A percentile compares a stretch with the other conserved stretches of the same genome.
phyloP scores from a whole-genome alignment of 2,113 vertebrate species.

The Antidorcas marsupialis region DNA sequence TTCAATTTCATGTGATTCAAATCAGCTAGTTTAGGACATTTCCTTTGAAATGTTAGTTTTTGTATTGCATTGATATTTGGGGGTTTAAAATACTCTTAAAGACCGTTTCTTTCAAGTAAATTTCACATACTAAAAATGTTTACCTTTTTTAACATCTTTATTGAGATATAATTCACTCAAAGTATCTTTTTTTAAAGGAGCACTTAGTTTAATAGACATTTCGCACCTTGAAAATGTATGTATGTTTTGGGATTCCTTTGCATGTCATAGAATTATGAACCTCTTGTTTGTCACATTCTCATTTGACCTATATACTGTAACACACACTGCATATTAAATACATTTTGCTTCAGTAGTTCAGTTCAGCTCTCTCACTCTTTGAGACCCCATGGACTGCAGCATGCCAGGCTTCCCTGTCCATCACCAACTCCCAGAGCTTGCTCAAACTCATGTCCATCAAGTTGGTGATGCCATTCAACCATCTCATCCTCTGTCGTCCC shows the following conservation, averaged over 20 bases:
- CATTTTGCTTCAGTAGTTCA: background rate
- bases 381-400: background rate
- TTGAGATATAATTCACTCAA: background rate
- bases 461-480: background rate
- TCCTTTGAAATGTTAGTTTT: background rate
- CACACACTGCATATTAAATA: background rate
- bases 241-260: background rate
- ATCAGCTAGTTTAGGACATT: slow-evolving; percentile 27
- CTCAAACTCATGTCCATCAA: background rate
- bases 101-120: background rate
- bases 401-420: background rate
- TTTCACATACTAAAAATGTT: background rate
- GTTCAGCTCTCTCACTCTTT: background rate
- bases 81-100: slow-evolving; percentile 5
- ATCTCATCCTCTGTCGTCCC: background rate
- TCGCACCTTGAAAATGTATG: background rate
- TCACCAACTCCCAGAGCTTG: background rate
- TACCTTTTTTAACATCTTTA: background rate
- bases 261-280: background rate
- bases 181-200: background rate
- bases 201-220: background rate
- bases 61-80: background rate
- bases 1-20: slow-evolving; percentile 24
- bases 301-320: background rate
- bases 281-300: background rate